Evolutionary conservation across 1,140 invertebrate genomes (phyloP).

Genomic region (Drosophila bocki): DNA sequence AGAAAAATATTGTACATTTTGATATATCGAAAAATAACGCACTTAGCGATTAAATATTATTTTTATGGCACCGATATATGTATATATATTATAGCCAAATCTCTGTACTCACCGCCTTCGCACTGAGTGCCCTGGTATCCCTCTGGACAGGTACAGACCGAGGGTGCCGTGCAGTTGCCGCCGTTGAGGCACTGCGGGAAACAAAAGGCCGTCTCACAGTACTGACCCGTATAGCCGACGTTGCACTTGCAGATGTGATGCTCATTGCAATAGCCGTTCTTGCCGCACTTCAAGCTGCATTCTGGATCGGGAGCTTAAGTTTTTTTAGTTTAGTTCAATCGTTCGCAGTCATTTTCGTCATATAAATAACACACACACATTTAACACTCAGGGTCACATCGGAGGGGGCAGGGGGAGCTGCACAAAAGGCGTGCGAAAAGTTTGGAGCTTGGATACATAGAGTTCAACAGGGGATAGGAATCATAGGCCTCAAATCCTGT

Average conservation of each 20-base stretch:
- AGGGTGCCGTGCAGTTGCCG: conserved; percentile 94
- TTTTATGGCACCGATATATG: no score
- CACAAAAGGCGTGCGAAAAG: conserved; percentile 5
- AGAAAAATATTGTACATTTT: not conserved
- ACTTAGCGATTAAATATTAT: no score
- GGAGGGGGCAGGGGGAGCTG: conserved; percentile 2
- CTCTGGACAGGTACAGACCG: conserved; percentile 93
- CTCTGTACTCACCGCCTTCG: conserved; percentile 91
- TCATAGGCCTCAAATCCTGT: no score
- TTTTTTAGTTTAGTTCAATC: conserved; percentile 80
- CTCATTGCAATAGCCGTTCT: conserved; percentile 92
- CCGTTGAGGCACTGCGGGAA: conserved; percentile 97
- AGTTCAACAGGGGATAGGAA: conserved; percentile 1
- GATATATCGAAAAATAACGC: not conserved
- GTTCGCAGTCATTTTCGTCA: conserved; percentile 39
- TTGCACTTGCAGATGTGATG: conserved; percentile 94
- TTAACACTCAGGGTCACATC: conserved; percentile 30
- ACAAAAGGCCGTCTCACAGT: conserved; percentile 94
- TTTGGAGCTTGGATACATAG: conserved; percentile 10
- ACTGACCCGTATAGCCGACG: conserved; percentile 95
- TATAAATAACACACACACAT: conserved; percentile 18
- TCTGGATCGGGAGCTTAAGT: conserved; percentile 93
- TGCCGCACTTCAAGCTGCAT: conserved; percentile 93
- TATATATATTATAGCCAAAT: not conserved
- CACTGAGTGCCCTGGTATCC: conserved; percentile 96